Conservation (phyloP, 2,113 vertebrate species). For the Engraulis encrasicolus region DNA sequence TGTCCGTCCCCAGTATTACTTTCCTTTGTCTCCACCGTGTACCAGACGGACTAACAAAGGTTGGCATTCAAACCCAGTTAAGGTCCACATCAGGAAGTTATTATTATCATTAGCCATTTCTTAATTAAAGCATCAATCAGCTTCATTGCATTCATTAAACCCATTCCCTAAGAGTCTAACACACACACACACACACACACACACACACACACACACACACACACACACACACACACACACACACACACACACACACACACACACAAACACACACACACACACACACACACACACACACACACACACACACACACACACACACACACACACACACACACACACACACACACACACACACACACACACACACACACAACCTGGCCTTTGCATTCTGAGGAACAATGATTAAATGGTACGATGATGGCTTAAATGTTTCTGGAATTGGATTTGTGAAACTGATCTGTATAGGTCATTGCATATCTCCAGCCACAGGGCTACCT, state of each 20-base stretch:
- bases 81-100: not conserved
- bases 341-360: too few species aligned
- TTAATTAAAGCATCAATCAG: slow-evolving; percentile 15
- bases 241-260: too few species aligned
- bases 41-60: not conserved
- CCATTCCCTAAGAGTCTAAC: not conserved
- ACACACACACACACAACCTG: not conserved
- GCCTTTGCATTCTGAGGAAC: not conserved
- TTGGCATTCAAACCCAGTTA: slow-evolving; percentile 8
- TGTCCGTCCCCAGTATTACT: too few species aligned
- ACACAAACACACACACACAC: too few species aligned
- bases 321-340: too few species aligned
- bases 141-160: not conserved
- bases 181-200: not conserved
- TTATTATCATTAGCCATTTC: slow-evolving; percentile 5
- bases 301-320: too few species aligned
- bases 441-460: not conserved
- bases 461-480: not conserved
- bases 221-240: too few species aligned
- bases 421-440: not conserved
- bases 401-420: not conserved
- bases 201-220: not conserved
- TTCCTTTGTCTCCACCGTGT: not conserved
- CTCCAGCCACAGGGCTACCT: not conserved
- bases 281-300: too few species aligned